Conservation (phyloP, 2,797 vertebrate genomes). For the Dendrocincla tyrannina region DNA sequence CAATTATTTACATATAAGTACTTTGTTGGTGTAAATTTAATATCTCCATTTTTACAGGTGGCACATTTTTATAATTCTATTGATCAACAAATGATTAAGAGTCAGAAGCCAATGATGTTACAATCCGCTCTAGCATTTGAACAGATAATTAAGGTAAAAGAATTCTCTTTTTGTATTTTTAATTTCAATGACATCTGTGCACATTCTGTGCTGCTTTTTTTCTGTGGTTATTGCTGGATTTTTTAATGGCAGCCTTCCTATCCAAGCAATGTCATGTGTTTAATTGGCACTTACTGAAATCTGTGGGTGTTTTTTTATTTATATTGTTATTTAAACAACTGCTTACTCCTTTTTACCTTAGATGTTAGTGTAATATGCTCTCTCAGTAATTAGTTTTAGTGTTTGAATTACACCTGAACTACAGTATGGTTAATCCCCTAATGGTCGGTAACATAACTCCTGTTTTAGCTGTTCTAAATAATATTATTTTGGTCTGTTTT, state of each 20-base stretch:
- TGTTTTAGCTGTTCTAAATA: neutral
- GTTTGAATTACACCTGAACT: neutral
- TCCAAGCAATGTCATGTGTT: neutral
- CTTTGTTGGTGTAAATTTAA: neutral
- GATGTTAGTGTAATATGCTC: neutral
- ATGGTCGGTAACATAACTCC: neutral
- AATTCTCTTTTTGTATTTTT: neutral
- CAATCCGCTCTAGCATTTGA: slow-evolving; percentile 93
- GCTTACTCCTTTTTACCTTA: neutral
- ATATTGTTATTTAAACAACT: neutral
- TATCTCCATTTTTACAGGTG: slow-evolving; percentile 80
- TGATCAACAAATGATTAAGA: slow-evolving; percentile 97
- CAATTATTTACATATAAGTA: neutral
- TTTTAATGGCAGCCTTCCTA: neutral
- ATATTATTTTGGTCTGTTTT: neutral
- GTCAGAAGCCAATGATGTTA: slow-evolving; percentile 97
- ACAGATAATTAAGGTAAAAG: slow-evolving; percentile 93
- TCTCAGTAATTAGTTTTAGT: neutral
- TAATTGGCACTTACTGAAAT: neutral
- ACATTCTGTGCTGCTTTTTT: neutral
- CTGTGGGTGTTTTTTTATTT: neutral
- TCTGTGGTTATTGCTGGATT: neutral
- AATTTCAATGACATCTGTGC: neutral
- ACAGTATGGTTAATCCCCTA: neutral
- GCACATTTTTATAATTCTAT: slow-evolving; percentile 99